Evolutionary conservation across 2,113 vertebrate genomes (phyloP).

Genomic region (Limanda limanda): DNA sequence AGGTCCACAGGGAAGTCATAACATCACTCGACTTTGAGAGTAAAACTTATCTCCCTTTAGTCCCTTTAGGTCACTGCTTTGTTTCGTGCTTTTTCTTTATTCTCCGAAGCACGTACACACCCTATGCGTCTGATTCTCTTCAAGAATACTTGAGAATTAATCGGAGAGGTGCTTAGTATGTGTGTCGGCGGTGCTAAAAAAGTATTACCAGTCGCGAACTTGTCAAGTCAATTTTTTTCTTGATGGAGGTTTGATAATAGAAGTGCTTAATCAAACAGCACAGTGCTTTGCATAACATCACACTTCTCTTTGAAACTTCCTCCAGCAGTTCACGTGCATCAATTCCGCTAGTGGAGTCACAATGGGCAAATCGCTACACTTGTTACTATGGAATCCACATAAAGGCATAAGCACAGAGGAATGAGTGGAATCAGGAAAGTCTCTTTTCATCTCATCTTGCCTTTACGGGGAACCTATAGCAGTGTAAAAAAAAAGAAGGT

Average conservation of each 20-base stretch:
- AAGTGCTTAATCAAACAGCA: conserved; percentile 18
- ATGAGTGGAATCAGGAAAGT: conserved; percentile 54
- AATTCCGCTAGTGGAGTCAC: conserved; percentile 43
- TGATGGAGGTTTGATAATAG: neutral
- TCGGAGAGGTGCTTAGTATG: neutral
- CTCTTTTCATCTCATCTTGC: conserved; percentile 17
- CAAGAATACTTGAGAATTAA: too few species aligned
- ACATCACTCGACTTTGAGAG: conserved; percentile 21
- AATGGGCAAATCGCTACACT: conserved; percentile 35
- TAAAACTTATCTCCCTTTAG: conserved; percentile 3
- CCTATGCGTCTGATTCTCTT: neutral
- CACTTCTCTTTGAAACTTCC: conserved; percentile 21
- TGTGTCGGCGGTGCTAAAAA: neutral
- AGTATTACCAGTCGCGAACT: neutral
- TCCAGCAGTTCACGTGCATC: conserved; percentile 25
- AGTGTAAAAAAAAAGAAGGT: neutral
- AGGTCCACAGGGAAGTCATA: conserved; percentile 14
- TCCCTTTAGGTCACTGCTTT: neutral
- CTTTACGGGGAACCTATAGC: conserved; percentile 10
- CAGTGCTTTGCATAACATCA: neutral
- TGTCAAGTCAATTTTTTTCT: neutral
- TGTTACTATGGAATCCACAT: conserved; percentile 71
- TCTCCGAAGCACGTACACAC: neutral
- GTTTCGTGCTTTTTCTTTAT: neutral
- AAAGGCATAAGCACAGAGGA: conserved; percentile 48